phyloP scores from a whole-genome alignment of 2,888 invertebrate genomes.

The Timema cristinae region DNA sequence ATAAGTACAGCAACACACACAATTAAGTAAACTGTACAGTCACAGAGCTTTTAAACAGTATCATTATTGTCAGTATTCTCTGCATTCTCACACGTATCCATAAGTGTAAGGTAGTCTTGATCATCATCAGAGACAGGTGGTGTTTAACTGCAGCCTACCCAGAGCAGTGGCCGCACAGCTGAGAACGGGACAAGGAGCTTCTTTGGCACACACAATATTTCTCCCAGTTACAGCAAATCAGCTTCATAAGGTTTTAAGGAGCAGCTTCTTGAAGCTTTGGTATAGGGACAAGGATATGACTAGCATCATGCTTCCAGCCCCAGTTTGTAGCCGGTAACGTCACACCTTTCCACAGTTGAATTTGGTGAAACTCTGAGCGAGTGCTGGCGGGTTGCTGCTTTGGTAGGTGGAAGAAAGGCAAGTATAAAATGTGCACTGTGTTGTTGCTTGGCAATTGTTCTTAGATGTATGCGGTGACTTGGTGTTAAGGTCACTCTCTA shows the following conservation, averaged over 20 bases:
- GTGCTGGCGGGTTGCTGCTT: not conserved
- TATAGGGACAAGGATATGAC: not conserved
- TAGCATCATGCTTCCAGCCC: not conserved
- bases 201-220: not conserved
- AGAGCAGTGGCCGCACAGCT: not conserved
- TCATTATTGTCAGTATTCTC: too few relatives aligned
- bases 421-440: not conserved
- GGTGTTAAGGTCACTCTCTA: not conserved
- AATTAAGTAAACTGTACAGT: too few relatives aligned
- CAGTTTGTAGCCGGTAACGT: not conserved
- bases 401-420: not conserved
- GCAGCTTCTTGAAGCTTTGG: not conserved
- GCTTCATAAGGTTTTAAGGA: not conserved
- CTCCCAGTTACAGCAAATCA: slow-evolving; percentile 1
- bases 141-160: not conserved
- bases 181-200: not conserved
- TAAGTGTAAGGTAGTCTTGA: too few relatives aligned
- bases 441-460: not conserved
- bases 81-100: too few relatives aligned
- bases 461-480: not conserved
- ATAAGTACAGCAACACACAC: too few relatives aligned
- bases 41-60: too few relatives aligned
- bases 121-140: too few relatives aligned
- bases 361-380: not conserved
- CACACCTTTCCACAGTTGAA: not conserved